Base-by-base conservation (phyloP, 2,888 invertebrate species). In the Augochlorella aurata region DNA sequence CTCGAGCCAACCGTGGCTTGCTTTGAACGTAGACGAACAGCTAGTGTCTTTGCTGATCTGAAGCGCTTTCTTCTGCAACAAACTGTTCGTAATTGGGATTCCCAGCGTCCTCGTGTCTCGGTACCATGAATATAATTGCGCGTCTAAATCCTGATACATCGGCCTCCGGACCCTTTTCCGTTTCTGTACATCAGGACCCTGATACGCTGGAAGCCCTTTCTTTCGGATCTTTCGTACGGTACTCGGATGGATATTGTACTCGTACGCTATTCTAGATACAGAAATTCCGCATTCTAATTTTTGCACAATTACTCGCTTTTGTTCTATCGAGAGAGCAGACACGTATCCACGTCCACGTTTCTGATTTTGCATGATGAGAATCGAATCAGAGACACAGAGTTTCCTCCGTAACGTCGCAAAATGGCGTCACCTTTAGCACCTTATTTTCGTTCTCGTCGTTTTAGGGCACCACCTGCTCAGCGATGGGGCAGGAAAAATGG, bases 271-370 rank as follows among this genome's bases (percentile, higher is more conserved):
- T 16, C 49, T 18, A 10, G 24, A 49, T 2, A 49, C 49, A 10
- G 49, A 47, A 47, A 68, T 49, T 9, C 68, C 49, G 4, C 68
- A 47, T 16, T 68, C 49, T 16, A 68, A 49, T 21, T 49, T 49
- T 24, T 49, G 21, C 7, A 24, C 24, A 49, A 68, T 49, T 21
- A 49, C 24, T 18, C 21, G 24, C 9, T 49, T 68, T 29, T 68
- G 68, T 49, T 47, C 49, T 49, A 68, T 68, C 10, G 68, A 68
- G 16, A 68, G 68, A 58, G 58, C 58, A 24, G 58, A 58, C 16
- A 58, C 58, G 24, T 58, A 58, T 58, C 58, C 58, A 24, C 58
- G 58, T 58, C 58, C 58, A 24, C 58, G 58, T 8, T 58, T 58
- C 16, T 58, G 58, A 58, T 0, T 58, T 24, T 58, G 58, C 58